Percentiles rank a stretch among this genome's conserved stretches.
These are phyloP conservation scores for Gibbula magus DNA, from an alignment of 2,888 invertebrate species.

Conservation along the genomic window DNA sequence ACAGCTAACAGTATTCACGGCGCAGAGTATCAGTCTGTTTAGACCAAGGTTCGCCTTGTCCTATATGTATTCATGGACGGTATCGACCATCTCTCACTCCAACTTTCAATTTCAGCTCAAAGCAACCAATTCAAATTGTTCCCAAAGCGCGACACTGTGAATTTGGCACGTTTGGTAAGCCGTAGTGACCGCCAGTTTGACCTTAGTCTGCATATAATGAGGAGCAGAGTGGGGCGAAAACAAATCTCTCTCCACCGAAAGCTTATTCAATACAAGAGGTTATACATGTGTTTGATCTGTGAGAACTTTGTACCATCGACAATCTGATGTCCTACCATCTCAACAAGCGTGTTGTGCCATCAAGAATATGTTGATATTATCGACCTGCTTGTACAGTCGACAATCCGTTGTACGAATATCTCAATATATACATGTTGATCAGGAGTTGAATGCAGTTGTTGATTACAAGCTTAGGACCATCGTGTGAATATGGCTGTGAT, in stretches of 20 bases:
- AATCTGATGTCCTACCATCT: no score
- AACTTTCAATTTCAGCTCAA: background rate
- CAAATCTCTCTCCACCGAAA: background rate
- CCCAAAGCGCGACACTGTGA: background rate
- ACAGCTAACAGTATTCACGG: no score
- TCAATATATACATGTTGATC: no score
- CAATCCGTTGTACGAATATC: no score
- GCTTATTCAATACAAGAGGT: background rate
- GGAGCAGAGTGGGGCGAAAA: background rate
- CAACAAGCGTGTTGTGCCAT: no score
- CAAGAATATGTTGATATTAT: no score
- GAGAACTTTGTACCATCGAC: no score
- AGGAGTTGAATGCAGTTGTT: no score
- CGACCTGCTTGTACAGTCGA: no score
- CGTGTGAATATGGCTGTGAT: no score
- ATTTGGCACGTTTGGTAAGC: conserved; percentile 4
- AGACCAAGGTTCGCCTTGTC: background rate
- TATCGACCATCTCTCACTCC: background rate
- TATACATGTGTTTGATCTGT: no score
- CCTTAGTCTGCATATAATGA: background rate
- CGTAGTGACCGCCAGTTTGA: background rate
- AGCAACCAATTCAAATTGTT: background rate
- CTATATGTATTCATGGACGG: conserved; percentile 7
- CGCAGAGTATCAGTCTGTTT: background rate
- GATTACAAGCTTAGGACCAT: no score